These are phyloP conservation scores for Crotalus viridis DNA, from an alignment of 2,113 vertebrate genomes.

Conservation along the genomic window DNA sequence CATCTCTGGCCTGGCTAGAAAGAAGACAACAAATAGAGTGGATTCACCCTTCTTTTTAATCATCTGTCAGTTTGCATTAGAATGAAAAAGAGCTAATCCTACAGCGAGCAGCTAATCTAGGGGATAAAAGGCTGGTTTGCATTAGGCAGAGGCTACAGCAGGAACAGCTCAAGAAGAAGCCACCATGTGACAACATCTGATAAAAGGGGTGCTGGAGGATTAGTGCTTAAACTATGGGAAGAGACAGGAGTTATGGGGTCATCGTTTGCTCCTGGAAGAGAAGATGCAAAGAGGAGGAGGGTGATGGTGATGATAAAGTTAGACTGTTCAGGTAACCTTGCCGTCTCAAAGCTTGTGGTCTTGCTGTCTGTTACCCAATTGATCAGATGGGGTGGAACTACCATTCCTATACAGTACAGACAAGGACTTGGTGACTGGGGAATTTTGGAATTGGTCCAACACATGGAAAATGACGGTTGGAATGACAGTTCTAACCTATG, in stretches of 20 bases:
- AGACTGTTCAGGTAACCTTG: no score
- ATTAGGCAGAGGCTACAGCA: slow-evolving; percentile 40
- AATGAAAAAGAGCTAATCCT: slow-evolving; percentile 65
- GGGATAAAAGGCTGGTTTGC: slow-evolving; percentile 67
- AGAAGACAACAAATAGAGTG: slow-evolving; percentile 36
- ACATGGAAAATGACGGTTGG: not conserved
- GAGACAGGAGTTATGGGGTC: not conserved
- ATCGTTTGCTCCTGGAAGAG: not conserved
- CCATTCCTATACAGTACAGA: not conserved
- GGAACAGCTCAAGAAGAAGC: slow-evolving; percentile 37
- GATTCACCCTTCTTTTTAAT: slow-evolving; percentile 56
- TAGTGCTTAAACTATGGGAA: slow-evolving; percentile 23
- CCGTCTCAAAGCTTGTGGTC: not conserved
- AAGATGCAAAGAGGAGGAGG: not conserved
- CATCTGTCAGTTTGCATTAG: slow-evolving; percentile 60
- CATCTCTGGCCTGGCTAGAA: slow-evolving; percentile 20
- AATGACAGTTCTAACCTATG: not conserved
- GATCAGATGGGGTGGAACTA: not conserved
- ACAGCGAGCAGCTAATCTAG: slow-evolving; percentile 64
- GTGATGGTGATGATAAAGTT: not conserved
- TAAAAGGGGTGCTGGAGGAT: slow-evolving; percentile 48
- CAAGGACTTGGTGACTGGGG: not conserved
- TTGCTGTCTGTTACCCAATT: not conserved
- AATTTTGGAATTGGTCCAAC: not conserved
- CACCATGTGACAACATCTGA: slow-evolving; percentile 69